A percentile compares a stretch with the other conserved stretches of the same genome.
phyloP scores from a whole-genome alignment of 2,888 invertebrate genomes.

The Heteromyza rotundicornis region DNA sequence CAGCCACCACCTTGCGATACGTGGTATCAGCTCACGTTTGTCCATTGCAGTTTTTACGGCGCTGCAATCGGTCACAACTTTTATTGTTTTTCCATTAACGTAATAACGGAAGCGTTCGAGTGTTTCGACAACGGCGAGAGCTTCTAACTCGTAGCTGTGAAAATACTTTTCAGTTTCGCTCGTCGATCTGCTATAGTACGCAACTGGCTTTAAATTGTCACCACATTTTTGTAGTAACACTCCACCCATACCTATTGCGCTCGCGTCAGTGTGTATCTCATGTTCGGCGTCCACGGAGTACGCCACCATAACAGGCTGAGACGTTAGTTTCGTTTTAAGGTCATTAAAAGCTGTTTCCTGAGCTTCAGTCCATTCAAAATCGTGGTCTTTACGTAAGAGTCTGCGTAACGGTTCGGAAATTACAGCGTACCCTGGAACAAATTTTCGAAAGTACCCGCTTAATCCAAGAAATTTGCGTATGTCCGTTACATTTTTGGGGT shows the following conservation, averaged over 20 bases:
- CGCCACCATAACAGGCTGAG: slow-evolving; percentile 15
- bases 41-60: slow-evolving; percentile 20
- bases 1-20: too few species aligned
- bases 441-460: slow-evolving; percentile 23
- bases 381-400: slow-evolving; percentile 20
- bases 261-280: slow-evolving; percentile 16
- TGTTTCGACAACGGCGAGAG: slow-evolving; percentile 29
- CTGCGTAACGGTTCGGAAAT: slow-evolving; percentile 21
- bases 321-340: slow-evolving; percentile 14
- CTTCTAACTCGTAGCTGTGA: slow-evolving; percentile 52
- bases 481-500: too few species aligned
- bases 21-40: too few species aligned
- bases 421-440: slow-evolving; percentile 17
- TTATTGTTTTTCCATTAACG: slow-evolving; percentile 25
- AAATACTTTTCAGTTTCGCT: slow-evolving; percentile 30
- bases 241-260: slow-evolving; percentile 2
- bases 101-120: slow-evolving; percentile 27
- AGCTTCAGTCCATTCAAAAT: neutral
- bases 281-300: slow-evolving; percentile 15
- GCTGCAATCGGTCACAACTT: slow-evolving; percentile 20
- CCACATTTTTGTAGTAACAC: slow-evolving; percentile 10
- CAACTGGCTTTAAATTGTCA: slow-evolving; percentile 17
- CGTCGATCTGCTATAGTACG: slow-evolving; percentile 17
- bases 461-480: slow-evolving; percentile 25
- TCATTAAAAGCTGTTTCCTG: slow-evolving; percentile 19